Evolutionary conservation across 2,113 vertebrate genomes (phyloP).

Genomic region (Cricetomys ansorgei): DNA sequence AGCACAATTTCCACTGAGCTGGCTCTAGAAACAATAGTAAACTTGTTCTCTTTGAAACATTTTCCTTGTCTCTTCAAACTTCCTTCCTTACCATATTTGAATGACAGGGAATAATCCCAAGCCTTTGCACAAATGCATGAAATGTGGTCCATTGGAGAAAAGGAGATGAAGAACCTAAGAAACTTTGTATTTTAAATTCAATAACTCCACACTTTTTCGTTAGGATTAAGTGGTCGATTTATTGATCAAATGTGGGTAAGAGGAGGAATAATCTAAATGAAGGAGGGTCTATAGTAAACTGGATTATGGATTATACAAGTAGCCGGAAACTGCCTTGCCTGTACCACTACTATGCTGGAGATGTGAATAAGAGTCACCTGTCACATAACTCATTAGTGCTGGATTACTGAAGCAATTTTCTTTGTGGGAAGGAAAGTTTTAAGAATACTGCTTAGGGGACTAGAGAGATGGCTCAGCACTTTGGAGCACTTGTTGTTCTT

Average conservation of each 20-base stretch:
- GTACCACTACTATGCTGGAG: neutral
- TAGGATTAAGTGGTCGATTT: neutral
- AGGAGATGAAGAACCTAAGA: neutral
- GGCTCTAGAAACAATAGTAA: neutral
- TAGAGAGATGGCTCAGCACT: neutral
- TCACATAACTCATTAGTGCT: rapidly evolving
- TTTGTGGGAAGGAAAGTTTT: neutral
- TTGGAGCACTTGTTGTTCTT: neutral
- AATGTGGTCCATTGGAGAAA: neutral
- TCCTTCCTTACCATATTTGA: neutral
- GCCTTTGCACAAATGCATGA: neutral
- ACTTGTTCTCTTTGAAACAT: neutral
- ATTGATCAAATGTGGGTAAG: neutral
- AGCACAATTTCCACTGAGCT: neutral
- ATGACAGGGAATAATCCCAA: neutral
- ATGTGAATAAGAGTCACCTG: neutral
- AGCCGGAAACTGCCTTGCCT: neutral
- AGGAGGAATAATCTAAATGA: neutral
- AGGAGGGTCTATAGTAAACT: neutral
- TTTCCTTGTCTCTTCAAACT: neutral
- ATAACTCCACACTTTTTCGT: neutral
- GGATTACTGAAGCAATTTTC: neutral
- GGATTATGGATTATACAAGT: neutral
- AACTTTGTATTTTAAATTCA: slow-evolving; percentile 6
- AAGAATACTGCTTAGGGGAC: neutral